Evolutionary conservation across 2,797 vertebrate species (phyloP).

Genomic region (Eulemur mongoz): DNA sequence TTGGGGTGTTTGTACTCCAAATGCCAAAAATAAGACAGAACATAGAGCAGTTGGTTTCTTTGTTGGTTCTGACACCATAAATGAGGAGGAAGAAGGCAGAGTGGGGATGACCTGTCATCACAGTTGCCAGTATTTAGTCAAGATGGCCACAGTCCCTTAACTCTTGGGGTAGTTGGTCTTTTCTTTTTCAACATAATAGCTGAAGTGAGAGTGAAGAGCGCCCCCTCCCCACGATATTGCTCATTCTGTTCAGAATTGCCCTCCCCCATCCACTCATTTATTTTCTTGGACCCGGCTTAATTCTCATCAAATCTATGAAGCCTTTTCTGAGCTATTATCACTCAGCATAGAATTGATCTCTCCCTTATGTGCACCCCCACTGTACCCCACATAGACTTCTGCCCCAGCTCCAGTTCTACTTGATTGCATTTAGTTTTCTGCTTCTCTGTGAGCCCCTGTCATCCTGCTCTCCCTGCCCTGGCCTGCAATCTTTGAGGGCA

Average conservation of each 20-base stretch:
- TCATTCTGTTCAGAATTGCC: neutral
- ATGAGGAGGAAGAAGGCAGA: neutral
- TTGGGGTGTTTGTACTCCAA: neutral
- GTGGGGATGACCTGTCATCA: neutral
- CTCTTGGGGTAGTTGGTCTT: neutral
- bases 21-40: neutral
- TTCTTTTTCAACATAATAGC: neutral
- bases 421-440: neutral
- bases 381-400: neutral
- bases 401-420: neutral
- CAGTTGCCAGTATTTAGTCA: neutral
- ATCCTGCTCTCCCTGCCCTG: neutral
- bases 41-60: neutral
- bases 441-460: neutral
- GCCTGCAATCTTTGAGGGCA: neutral
- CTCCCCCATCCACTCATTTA: neutral
- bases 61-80: neutral
- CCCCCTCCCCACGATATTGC: neutral
- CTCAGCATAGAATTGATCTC: neutral
- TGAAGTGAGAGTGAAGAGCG: neutral
- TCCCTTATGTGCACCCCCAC: neutral
- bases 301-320: neutral
- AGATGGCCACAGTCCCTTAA: neutral
- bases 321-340: neutral
- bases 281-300: neutral